Evolutionary conservation across 2,113 vertebrate species (phyloP).

Genomic region (Riparia riparia): DNA sequence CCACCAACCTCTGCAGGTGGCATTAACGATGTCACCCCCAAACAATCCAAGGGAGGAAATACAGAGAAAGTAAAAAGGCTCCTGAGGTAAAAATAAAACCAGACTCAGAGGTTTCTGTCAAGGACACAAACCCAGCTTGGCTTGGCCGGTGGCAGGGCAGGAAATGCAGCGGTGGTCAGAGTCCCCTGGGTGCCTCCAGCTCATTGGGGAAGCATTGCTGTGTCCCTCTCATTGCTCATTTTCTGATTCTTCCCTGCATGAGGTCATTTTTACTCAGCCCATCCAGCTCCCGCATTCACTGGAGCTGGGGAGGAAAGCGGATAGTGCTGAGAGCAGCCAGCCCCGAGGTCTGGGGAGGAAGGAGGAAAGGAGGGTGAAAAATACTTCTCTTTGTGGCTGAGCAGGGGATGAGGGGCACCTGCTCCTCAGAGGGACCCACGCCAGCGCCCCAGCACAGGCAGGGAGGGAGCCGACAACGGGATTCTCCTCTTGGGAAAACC

Average conservation of each 20-base stretch:
- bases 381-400: not conserved
- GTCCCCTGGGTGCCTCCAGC: conserved; percentile 12
- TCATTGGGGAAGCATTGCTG: conserved; percentile 6
- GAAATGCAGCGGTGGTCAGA: not conserved
- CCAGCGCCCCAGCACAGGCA: not conserved
- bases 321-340: not conserved
- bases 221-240: not conserved
- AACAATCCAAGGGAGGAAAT: not conserved
- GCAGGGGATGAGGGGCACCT: not conserved
- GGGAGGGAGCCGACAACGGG: not conserved
- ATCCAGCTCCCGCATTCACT: not conserved
- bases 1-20: not conserved
- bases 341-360: not conserved
- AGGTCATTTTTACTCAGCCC: conserved; percentile 29
- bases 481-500: not conserved
- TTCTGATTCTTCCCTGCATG: conserved; percentile 27
- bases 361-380: not conserved
- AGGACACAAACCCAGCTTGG: not conserved
- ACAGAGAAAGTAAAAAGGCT: not conserved
- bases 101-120: not conserved
- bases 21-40: not conserved
- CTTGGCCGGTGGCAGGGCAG: conserved; percentile 46
- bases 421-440: not conserved
- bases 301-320: not conserved
- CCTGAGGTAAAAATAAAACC: not conserved